These are phyloP conservation scores for Anguilla japonica DNA, from an alignment of 2,113 vertebrate genomes.

Conservation along the genomic window DNA sequence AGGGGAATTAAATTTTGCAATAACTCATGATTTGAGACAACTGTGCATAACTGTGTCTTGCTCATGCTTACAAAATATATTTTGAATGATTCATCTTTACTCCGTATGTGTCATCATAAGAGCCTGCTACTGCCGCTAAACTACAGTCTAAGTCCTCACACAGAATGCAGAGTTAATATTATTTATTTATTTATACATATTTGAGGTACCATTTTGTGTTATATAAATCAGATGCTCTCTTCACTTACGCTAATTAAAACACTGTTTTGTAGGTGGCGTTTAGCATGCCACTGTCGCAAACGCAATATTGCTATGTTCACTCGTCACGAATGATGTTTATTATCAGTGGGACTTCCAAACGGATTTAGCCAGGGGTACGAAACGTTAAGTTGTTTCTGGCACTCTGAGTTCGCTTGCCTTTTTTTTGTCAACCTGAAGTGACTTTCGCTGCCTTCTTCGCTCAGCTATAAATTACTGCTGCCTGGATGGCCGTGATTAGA, in stretches of 20 bases:
- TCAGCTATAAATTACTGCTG: constrained; percentile 26
- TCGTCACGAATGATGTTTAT: constrained; percentile 5
- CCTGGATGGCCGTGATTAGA: constrained; percentile 27
- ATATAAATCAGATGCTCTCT: not conserved
- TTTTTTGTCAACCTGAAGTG: constrained; percentile 7
- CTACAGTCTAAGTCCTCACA: not conserved
- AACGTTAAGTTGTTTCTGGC: not conserved
- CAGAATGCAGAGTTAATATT: not conserved
- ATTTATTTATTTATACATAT: not conserved
- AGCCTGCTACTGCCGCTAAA: not conserved
- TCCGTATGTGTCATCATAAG: not conserved
- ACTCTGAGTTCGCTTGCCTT: constrained; percentile 1
- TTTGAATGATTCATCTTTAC: constrained; percentile 15
- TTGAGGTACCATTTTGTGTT: not conserved
- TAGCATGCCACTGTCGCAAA: constrained; percentile 15
- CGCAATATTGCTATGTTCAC: constrained; percentile 16
- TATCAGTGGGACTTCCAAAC: constrained; percentile 21
- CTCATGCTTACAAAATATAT: not conserved
- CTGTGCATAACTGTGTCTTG: not conserved
- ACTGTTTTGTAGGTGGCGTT: not conserved
- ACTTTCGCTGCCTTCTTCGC: constrained; percentile 17
- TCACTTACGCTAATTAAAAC: constrained; percentile 8
- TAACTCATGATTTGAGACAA: not conserved
- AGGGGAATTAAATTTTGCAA: not conserved
- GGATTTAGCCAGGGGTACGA: not conserved